Conservation (phyloP, 2,888 invertebrate species). For the Erebia aethiops region DNA sequence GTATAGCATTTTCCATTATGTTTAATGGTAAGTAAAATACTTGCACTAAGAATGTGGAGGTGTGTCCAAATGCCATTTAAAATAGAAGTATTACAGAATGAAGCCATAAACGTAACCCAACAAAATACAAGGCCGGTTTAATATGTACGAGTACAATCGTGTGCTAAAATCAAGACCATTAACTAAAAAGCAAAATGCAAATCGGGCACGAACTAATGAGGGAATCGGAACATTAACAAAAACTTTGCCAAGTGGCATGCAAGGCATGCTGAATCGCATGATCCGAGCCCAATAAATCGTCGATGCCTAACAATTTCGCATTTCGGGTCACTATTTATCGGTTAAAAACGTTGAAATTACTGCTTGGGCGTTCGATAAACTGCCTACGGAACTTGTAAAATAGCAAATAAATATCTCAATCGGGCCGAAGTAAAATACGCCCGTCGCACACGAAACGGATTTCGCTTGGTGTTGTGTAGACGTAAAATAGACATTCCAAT, state of each 20-base stretch:
- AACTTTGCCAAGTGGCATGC: constrained; percentile 43
- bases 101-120: constrained; percentile 9
- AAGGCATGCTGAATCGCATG: constrained; percentile 48
- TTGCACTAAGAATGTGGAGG: not conserved
- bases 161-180: constrained; percentile 34
- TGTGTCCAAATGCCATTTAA: constrained; percentile 13
- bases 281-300: constrained; percentile 57
- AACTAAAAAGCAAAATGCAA: constrained; percentile 41
- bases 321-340: constrained; percentile 54
- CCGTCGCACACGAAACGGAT: constrained; percentile 56
- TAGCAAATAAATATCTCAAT: constrained; percentile 75
- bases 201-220: constrained; percentile 45
- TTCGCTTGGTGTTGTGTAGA: constrained; percentile 20
- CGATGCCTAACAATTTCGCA: constrained; percentile 57
- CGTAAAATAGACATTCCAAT: constrained; percentile 16
- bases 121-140: constrained; percentile 7
- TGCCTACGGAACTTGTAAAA: constrained; percentile 65
- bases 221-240: constrained; percentile 46
- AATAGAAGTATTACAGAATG: constrained; percentile 11
- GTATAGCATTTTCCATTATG: too few relatives aligned
- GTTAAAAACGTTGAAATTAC: constrained; percentile 58
- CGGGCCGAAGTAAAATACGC: constrained; percentile 60
- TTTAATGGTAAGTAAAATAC: not conserved
- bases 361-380: constrained; percentile 50
- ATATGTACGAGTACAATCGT: constrained; percentile 21